Base-by-base conservation (phyloP, 2,113 vertebrate species). In the Apteryx mantelli region DNA sequence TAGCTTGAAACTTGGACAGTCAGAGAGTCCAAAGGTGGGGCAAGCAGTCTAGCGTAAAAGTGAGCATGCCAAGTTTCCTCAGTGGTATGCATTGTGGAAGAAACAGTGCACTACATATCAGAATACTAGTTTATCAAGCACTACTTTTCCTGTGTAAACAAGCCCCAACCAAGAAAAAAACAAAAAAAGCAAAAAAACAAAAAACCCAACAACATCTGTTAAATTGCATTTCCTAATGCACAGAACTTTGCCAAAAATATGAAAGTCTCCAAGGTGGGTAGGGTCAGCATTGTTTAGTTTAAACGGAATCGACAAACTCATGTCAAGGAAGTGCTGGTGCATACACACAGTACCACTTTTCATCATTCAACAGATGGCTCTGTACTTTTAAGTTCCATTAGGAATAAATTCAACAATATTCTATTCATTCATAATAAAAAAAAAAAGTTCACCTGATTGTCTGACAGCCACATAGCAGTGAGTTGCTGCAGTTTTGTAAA, bases 401-500 rank as follows among this genome's bases (percentile, higher is more conserved):
- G 30, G 10, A 91, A 92, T n/a, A 7, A 86, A 42, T 11, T 15
- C 5, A 84, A 78, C 3, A 66, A 25, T 16, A 0, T 42, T 26
- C 25, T 70, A 50, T 70, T 58, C 53, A 60, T n/a, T 55, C 53
- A 66, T 76, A 71, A 92, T 50, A 10, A 32, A 96, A 94, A 92
- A 50, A 84, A 46, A 93, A 88, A 77, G 25, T 92, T 95, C 88
- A 99, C 99, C 99, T 99, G 99, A 97, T 99, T 99, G 97, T 99
- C 99, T 77, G 99, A 99, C 71, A 99, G 98, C 99, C 99, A 99
- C 99, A 99, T 99, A 30, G 99, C 99, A 63, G 99, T 99, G 96
- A 99, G 98, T 65, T 99, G 99, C 65, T 98, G 99, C 71, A 99
- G 98, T 92, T 99, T 99, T 93, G 99, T 99, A 98, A 99, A 99